Conservation (phyloP, 2,888 invertebrate species). For the Bimastos eiseni region DNA sequence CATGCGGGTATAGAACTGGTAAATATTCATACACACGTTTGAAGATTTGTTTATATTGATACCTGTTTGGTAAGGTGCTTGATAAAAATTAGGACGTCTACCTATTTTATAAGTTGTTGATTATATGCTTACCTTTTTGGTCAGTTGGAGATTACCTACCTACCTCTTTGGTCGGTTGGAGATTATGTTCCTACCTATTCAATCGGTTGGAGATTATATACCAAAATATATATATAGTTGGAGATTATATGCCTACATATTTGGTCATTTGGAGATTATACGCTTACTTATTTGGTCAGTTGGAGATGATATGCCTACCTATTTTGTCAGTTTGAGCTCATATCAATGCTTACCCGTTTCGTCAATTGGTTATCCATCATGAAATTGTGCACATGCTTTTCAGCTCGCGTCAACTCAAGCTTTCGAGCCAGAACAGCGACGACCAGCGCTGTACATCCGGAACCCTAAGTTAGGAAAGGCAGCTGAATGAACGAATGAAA, state of each 20-base stretch:
- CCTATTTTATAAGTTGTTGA: no score
- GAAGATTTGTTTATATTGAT: no score
- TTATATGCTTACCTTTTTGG: no score
- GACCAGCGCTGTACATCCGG: slow-evolving; percentile 94
- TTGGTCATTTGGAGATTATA: neutral
- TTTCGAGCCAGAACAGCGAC: slow-evolving; percentile 99
- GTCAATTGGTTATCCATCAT: slow-evolving; percentile 99
- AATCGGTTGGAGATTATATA: no score
- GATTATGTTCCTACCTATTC: neutral
- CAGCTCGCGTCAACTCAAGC: slow-evolving; percentile 96
- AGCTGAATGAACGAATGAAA: neutral
- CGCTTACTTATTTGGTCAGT: neutral
- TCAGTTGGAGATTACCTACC: neutral
- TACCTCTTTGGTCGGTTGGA: neutral
- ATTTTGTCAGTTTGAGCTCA: neutral
- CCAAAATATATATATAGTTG: neutral
- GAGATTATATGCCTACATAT: neutral
- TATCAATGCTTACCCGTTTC: slow-evolving; percentile 71
- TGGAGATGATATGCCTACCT: neutral
- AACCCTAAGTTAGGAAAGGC: slow-evolving; percentile 48
- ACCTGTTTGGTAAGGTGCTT: no score
- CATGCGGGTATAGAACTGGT: neutral
- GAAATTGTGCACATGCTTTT: slow-evolving; percentile 99
- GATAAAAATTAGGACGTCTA: no score
- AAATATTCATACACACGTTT: no score